These are phyloP conservation scores for Acanthochromis polyacanthus DNA, from an alignment of 2,113 vertebrate genomes.

Conservation along the genomic window DNA sequence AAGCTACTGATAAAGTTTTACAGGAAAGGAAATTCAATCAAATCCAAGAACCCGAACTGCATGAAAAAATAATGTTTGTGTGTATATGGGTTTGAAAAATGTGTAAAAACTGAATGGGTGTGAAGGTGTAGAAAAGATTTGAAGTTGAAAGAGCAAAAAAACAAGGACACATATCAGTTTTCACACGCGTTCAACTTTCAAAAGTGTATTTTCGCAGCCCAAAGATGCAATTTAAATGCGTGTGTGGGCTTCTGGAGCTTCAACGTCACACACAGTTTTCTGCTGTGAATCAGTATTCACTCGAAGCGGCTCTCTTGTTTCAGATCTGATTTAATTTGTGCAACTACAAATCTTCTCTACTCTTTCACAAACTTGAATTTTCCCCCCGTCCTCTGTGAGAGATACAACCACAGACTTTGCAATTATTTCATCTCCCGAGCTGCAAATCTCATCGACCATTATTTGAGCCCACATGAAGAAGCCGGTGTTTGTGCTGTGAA, in stretches of 20 bases:
- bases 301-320: constrained; percentile 9
- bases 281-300: constrained; percentile 15
- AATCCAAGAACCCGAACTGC: constrained; percentile 5
- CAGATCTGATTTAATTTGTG: constrained; percentile 28
- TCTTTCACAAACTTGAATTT: constrained; percentile 33
- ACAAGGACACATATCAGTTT: no score
- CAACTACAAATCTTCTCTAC: constrained; percentile 27
- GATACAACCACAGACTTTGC: constrained; percentile 6
- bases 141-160: background rate
- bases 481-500: constrained; percentile 6
- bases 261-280: constrained; percentile 18
- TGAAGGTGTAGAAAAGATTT: constrained; percentile 11
- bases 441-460: constrained; percentile 10
- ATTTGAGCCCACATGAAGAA: constrained; percentile 22
- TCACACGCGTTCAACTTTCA: background rate
- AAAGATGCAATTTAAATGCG: constrained; percentile 3
- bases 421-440: constrained; percentile 31
- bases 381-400: background rate
- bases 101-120: background rate
- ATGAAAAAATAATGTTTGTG: background rate
- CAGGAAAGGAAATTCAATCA: background rate
- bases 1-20: background rate
- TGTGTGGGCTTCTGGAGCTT: background rate
- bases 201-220: background rate
- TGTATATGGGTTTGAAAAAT: background rate